Base-by-base conservation (phyloP, 2,113 vertebrate genomes). In the Machaerirhynchus nigripectus region DNA sequence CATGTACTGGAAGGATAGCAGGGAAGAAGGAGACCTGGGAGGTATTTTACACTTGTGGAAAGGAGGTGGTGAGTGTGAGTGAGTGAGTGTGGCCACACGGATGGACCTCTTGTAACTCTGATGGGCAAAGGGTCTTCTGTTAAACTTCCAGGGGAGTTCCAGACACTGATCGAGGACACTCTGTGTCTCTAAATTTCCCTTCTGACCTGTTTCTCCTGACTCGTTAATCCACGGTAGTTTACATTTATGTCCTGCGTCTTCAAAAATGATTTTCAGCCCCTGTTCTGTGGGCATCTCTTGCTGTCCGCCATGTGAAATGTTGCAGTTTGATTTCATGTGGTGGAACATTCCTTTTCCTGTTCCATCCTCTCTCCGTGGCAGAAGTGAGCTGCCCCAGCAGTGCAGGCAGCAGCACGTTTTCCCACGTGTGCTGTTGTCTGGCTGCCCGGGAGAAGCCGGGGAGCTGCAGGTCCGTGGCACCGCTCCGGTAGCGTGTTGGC, bases 81-180 rank as follows among this genome's bases (percentile, higher is more conserved):
- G 61, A 33, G 57, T 18, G 30, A 26, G 18, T 13, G 47, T 37
- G 52, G 40, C 17, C 16, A 16, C 0, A 5, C 0, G 0, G 40
- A 55, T 5, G 24, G 52, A 31, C 22, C 11, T 60, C 79, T 33
- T 78, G 26, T 42, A 64, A 77, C 35, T 73, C 39, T 26, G 31
- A 4, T 57, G 55, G 39, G 11, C 31, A 31, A 42, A 59, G 61
- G 18, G 23, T 67, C 74, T 80, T 37, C 78, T 80, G 39, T 56
- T 49, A 74, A 95, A 78, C 55, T 77, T 86, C 52, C 53, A 52
- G 52, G 44, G 18, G 52, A 78, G 56, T 67, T 96, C 75, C 83
- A 90, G 68, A 30, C 15, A 15, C 24, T 61, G 50, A 79, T 47
- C 63, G 77, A 88, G 71, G 61, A 53, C 35, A 64, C 10, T 11